Base-by-base conservation (phyloP, 2,888 invertebrate species). In the Tipula unca region DNA sequence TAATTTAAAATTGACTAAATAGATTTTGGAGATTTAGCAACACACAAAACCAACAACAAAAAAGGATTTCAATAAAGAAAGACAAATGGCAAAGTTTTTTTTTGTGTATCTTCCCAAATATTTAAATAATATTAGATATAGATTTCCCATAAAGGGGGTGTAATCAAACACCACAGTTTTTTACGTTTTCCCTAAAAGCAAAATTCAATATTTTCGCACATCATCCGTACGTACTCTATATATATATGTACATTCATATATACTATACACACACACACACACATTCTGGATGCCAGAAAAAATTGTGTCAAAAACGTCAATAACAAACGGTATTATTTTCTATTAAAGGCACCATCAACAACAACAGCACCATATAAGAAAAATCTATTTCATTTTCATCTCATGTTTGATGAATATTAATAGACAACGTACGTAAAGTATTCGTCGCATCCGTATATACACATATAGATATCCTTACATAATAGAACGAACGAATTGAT, bases 1-100 rank as follows among this genome's bases (percentile, higher is more conserved):
- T 69, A 69, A 54, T 69, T 69, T 69, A 69, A 69, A 69, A 69
- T 69, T 69, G 69, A 69, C 69, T 69, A 69, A 69, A 69, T 69
- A 69, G 69, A 25, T 69, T 69, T 25, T 69, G 3, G 69, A 69
- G 69, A 69, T 69, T 69, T 69, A 69, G 69, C 10, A 25, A 25
- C 25, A 69, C 69, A 69, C 10, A 25, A 48, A 48, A 48, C 25
- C 69, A 17, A 48, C 32, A 32, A 32, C 17, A 54, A 54, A 54
- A 54, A 17, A 17, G 48, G 25, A 25, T 69, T 69, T 69, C 25
- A 25, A 69, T 69, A 69, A 69, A 25, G 69, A 20, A 20, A 69
- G 69, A 69, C 69, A 25, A 69, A 69, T 69, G 69, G 1, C 25
- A 25, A 69, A 20, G 20, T 25, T 69, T 69, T 10, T 25, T 69